Conservation (phyloP, 2,113 vertebrate genomes). For the Hiodon tergisus region DNA sequence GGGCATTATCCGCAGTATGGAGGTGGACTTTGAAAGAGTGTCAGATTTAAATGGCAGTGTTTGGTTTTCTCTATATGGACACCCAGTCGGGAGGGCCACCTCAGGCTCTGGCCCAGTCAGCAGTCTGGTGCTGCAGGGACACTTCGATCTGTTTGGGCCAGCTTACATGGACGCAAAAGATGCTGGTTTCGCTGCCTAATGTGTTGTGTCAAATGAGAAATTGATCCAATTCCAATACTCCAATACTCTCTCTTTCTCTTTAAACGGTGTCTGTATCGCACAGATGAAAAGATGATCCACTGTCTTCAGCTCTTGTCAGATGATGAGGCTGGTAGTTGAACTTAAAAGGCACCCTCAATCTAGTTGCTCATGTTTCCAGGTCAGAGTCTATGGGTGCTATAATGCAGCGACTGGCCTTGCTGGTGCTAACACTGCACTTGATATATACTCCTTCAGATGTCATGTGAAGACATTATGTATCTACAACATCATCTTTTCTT, state of each 20-base stretch:
- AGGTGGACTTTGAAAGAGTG: too few species aligned
- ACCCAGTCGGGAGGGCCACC: background rate
- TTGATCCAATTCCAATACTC: slow-evolving; percentile 10
- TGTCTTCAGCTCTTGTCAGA: too few species aligned
- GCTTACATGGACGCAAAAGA: slow-evolving; percentile 16
- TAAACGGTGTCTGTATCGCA: background rate
- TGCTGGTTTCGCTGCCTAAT: background rate
- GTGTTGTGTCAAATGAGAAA: slow-evolving; percentile 25
- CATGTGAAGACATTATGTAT: background rate
- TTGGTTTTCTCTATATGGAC: background rate
- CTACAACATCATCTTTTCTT: background rate
- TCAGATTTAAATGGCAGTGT: background rate
- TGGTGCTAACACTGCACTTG: too few species aligned
- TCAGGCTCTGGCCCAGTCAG: slow-evolving; percentile 11
- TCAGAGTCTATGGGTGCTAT: too few species aligned
- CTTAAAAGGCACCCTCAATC: too few species aligned
- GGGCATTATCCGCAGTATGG: too few species aligned
- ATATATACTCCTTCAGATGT: too few species aligned
- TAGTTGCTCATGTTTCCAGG: background rate
- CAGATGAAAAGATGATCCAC: background rate
- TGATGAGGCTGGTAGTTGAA: too few species aligned
- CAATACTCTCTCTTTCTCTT: background rate
- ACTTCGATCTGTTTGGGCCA: slow-evolving; percentile 29
- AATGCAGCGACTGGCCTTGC: too few species aligned
- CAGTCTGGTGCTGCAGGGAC: slow-evolving; percentile 18